These are phyloP conservation scores for Drosophila arawakana DNA, from an alignment of 1,140 invertebrate genomes.

Conservation along the genomic window DNA sequence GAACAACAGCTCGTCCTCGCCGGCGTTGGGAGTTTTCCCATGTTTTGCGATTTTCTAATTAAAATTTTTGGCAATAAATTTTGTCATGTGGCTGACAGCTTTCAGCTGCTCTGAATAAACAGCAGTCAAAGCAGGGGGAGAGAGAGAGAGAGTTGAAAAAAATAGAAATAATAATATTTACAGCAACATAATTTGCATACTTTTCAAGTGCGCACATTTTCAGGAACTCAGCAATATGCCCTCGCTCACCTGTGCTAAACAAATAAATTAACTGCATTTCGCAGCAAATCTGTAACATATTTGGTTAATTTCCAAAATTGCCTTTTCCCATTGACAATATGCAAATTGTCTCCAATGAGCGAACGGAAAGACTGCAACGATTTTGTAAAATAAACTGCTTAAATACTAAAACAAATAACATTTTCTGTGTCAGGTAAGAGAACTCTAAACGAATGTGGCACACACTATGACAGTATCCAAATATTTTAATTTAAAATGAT, in stretches of 20 bases:
- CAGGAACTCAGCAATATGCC: constrained; percentile 33
- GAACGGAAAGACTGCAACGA: constrained; percentile 45
- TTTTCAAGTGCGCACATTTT: constrained; percentile 22
- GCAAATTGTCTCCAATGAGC: constrained; percentile 49
- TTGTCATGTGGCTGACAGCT: constrained; percentile 64
- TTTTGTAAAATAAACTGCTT: constrained; percentile 70
- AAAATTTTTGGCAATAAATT: constrained; percentile 64
- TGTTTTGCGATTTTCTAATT: constrained; percentile 68
- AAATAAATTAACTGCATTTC: constrained; percentile 75
- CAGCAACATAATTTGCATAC: constrained; percentile 50
- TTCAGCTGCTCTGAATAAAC: constrained; percentile 33
- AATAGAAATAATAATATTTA: constrained; percentile 44
- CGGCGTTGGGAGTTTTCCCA: neutral
- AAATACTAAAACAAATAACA: constrained; percentile 59
- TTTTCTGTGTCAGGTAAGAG: neutral
- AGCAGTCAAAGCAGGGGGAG: constrained; percentile 1
- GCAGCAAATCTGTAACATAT: constrained; percentile 62
- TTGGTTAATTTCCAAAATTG: constrained; percentile 73
- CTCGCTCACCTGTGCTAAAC: constrained; percentile 43
- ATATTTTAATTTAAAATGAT: too few relatives aligned
- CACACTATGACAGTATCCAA: neutral
- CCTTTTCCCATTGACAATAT: constrained; percentile 41
- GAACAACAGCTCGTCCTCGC: constrained; percentile 7
- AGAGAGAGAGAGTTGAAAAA: too few relatives aligned
- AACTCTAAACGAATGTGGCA: neutral